Base-by-base conservation (phyloP, 2,888 invertebrate genomes). In the Apamea sordens region DNA sequence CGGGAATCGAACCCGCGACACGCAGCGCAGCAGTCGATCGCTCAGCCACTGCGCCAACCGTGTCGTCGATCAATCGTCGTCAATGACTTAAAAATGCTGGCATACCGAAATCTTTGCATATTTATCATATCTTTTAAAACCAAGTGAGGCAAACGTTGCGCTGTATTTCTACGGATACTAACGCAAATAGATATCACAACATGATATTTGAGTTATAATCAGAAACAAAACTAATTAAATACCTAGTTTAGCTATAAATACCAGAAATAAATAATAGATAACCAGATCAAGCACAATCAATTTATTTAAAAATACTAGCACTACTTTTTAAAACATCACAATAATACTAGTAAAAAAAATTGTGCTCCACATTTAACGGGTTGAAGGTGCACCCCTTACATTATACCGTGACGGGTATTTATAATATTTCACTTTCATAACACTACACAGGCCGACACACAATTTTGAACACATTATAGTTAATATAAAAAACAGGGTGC, bases 301-400 rank as follows among this genome's bases (percentile, higher is more conserved):
- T 84, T 86, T 86, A 75, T 70, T 86, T 8, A 61, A 64, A 61
- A 61, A 36, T 63, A 59, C 65, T 65, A 70, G 28, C 18, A 76
- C 13, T 28, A 61, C 11, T 15, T 47, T n/a, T 53, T 8, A 59
- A 69, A 63, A 70, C 8, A 72, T 59, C 21, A 47, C 36, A 56
- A 82, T 47, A 71, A 53, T 36, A 59, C 63, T 56, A 71, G 15
- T 28, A 64, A 50, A 82, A 67, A 63, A 7, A 53, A 69, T 5
- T 47, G 36, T 63, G 71, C 56, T 85, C 8, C 5, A 10, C 15
- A 11, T 28, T 53, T 15, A 10, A n/a, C 6, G 3, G 3, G 44
- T 50, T 8, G 1, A 67, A 28, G 18, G 24, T 47, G 32, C 64
- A 82, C 28, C 82, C 53, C 7, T 56, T 21, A 7, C 8, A 59